Evolutionary conservation across 1,140 invertebrate genomes (phyloP).

Genomic region (Megalonaias nervosa): DNA sequence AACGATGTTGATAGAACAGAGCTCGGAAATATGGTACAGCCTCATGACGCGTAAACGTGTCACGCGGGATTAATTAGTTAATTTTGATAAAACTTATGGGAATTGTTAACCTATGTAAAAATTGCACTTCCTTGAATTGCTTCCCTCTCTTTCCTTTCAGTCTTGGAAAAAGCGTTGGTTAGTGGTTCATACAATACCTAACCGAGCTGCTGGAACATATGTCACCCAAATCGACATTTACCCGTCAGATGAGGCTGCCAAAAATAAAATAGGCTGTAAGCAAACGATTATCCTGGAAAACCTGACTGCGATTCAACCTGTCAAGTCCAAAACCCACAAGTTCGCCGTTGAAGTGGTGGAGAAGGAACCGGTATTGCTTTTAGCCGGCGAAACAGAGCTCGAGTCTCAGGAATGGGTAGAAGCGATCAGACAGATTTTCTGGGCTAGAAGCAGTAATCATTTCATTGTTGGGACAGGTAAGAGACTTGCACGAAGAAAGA

Average conservation of each 20-base stretch:
- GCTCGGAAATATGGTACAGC: no score
- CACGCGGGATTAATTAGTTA: no score
- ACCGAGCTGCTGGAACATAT: slow-evolving; percentile 35
- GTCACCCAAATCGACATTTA: slow-evolving; percentile 49
- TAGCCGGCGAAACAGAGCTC: slow-evolving; percentile 38
- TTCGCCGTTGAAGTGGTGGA: slow-evolving; percentile 54
- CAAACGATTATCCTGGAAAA: slow-evolving; percentile 51
- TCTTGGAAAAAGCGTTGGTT: slow-evolving; percentile 55
- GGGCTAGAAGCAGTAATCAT: background rate
- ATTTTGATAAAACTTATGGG: no score
- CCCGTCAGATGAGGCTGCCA: slow-evolving; percentile 32
- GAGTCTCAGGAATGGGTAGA: slow-evolving; percentile 50
- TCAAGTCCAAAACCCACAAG: slow-evolving; percentile 48
- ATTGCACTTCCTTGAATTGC: no score
- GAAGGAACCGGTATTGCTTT: slow-evolving; percentile 40
- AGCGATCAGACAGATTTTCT: slow-evolving; percentile 47
- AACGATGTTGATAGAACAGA: no score
- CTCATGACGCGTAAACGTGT: no score
- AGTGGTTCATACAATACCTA: slow-evolving; percentile 53
- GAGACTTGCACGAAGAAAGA: no score
- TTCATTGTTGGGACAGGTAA: no score
- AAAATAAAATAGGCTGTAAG: slow-evolving; percentile 27
- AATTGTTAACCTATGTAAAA: no score
- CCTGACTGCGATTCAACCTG: slow-evolving; percentile 40
- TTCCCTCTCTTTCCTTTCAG: slow-evolving; percentile 41